Conservation (phyloP, 2,797 vertebrate species). For the Oophaga sylvatica region DNA sequence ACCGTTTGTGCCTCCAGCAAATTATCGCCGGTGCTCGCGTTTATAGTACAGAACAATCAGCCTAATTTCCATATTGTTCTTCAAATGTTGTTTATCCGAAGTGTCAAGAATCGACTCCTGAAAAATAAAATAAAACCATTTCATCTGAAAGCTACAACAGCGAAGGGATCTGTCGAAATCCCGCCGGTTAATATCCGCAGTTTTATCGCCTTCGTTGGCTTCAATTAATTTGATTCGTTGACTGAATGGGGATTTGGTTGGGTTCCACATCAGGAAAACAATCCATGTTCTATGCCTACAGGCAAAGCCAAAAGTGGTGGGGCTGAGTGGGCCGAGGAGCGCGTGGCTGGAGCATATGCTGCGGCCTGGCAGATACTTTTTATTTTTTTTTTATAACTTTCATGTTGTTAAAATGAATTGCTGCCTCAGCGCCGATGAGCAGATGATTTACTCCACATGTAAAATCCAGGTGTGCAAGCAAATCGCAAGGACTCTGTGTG, state of each 20-base stretch:
- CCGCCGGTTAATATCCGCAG: not conserved
- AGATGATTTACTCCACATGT: conserved; percentile 2
- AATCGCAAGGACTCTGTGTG: not conserved
- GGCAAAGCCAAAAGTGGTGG: not conserved
- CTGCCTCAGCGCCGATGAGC: not conserved
- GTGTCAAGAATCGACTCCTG: conserved; percentile 12
- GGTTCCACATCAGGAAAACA: conserved; percentile 13
- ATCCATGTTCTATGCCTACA: not conserved
- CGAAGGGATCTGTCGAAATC: not conserved
- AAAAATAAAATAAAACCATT: conserved; percentile 31
- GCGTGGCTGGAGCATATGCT: conserved; percentile 6
- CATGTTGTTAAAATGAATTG: conserved; percentile 5
- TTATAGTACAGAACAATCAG: not conserved
- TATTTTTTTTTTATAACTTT: not conserved
- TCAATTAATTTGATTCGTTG: conserved; percentile 24
- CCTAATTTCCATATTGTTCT: conserved; percentile 8
- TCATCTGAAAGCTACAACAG: conserved; percentile 1
- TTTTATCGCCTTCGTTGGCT: conserved; percentile 16
- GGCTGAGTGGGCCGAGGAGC: not conserved
- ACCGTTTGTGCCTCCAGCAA: not conserved
- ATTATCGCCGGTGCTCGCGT: not conserved
- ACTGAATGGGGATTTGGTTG: conserved; percentile 21
- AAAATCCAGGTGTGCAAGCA: not conserved
- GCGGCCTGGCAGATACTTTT: not conserved
- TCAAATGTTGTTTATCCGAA: conserved; percentile 22